Conservation (phyloP, 2,113 vertebrate species). For the Xenopus borealis region DNA sequence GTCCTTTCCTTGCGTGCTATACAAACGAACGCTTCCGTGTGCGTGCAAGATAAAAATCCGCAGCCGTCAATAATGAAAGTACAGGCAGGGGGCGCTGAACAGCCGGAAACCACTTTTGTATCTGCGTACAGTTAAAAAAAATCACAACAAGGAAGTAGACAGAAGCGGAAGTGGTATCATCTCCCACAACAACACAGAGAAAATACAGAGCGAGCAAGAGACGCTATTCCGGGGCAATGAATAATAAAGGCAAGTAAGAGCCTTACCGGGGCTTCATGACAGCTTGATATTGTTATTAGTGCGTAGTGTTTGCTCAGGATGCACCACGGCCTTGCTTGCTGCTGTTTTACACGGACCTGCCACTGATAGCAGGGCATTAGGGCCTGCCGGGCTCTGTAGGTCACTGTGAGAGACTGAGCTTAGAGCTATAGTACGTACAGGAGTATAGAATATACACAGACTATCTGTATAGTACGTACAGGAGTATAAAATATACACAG, state of each 20-base stretch:
- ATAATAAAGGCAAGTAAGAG: slow-evolving; percentile 63
- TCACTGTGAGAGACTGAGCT: no score
- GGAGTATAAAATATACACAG: no score
- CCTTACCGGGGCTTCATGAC: not conserved
- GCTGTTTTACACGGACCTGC: not conserved
- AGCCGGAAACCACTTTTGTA: not conserved
- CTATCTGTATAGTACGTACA: no score
- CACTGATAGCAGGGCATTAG: no score
- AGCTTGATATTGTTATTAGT: no score
- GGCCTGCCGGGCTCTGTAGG: not conserved
- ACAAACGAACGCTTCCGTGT: no score
- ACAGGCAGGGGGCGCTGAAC: slow-evolving; percentile 18
- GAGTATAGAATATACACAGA: no score
- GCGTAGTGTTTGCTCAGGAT: no score
- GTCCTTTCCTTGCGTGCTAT: no score
- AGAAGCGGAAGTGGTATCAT: slow-evolving; percentile 59
- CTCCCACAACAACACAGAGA: slow-evolving; percentile 55
- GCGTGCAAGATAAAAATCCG: no score
- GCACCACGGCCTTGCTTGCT: no score
- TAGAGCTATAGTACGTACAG: no score
- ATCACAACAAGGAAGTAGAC: slow-evolving; percentile 61
- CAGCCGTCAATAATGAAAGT: not conserved
- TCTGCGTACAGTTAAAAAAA: not conserved
- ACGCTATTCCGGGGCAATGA: slow-evolving; percentile 56
- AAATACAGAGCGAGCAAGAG: not conserved